phyloP scores from a whole-genome alignment of 2,888 invertebrate species.

The Rotaria sp. region DNA sequence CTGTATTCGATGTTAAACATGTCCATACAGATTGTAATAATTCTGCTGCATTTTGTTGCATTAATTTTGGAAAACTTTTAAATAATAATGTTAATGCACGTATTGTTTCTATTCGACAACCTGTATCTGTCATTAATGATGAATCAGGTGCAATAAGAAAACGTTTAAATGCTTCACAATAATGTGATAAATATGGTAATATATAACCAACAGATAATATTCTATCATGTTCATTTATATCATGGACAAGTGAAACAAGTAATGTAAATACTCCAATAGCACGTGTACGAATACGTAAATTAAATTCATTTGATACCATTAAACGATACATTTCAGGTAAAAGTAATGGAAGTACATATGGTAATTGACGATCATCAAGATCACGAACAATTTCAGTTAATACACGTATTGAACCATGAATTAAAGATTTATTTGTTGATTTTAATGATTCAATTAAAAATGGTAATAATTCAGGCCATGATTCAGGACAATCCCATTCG shows the following conservation, averaged over 20 bases:
- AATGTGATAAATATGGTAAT: constrained; percentile 31
- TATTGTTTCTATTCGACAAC: constrained; percentile 24
- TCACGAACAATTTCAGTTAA: constrained; percentile 56
- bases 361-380: constrained; percentile 61
- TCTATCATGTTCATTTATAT: constrained; percentile 60
- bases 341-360: constrained; percentile 65
- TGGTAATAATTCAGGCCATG: constrained; percentile 66
- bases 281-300: constrained; percentile 62
- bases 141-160: constrained; percentile 21
- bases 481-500: constrained; percentile 67
- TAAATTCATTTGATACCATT: constrained; percentile 62
- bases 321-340: constrained; percentile 67
- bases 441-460: constrained; percentile 64
- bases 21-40: constrained; percentile 66
- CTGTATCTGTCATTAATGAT: background rate
- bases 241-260: constrained; percentile 60
- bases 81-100: constrained; percentile 62
- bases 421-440: constrained; percentile 48
- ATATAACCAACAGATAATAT: constrained; percentile 43
- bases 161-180: constrained; percentile 50
- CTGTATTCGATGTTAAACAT: constrained; percentile 64
- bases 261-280: constrained; percentile 66
- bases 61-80: constrained; percentile 62
- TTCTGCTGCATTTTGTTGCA: constrained; percentile 62
- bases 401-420: constrained; percentile 68